Evolutionary conservation across 1,140 invertebrate species (phyloP).

Genomic region (Macrotrachela quadricornifera): DNA sequence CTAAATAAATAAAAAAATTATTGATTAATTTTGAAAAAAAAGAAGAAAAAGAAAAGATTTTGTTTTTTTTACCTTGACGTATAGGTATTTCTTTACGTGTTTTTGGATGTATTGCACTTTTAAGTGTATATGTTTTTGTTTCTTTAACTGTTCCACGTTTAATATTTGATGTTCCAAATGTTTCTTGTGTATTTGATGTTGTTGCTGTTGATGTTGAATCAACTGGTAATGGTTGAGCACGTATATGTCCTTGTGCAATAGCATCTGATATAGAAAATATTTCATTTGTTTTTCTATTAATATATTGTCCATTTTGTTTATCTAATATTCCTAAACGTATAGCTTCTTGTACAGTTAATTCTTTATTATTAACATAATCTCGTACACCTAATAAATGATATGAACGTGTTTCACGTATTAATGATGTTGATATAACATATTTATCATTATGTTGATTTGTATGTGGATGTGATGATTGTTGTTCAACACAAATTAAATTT

Average conservation of each 20-base stretch:
- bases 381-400: slow-evolving; percentile 4
- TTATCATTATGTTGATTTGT: too few species aligned
- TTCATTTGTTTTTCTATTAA: not conserved
- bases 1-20: too few species aligned
- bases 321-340: slow-evolving; percentile 21
- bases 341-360: slow-evolving; percentile 22
- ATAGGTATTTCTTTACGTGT: slow-evolving; percentile 53
- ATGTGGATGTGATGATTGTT: slow-evolving; percentile 15
- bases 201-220: too few species aligned
- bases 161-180: slow-evolving; percentile 46
- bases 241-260: slow-evolving; percentile 19
- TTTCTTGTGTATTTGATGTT: too few species aligned
- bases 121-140: slow-evolving; percentile 25
- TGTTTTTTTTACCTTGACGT: too few species aligned
- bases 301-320: slow-evolving; percentile 10
- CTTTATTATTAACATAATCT: slow-evolving; percentile 21
- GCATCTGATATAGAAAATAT: slow-evolving; percentile 5
- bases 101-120: slow-evolving; percentile 54
- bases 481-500: slow-evolving; percentile 15
- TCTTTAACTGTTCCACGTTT: slow-evolving; percentile 35
- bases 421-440: not conserved
- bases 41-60: too few species aligned
- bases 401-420: slow-evolving; percentile 7
- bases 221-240: slow-evolving; percentile 12
- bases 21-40: too few species aligned